Conservation (phyloP, 2,888 invertebrate genomes). For the Macaria liturata region DNA sequence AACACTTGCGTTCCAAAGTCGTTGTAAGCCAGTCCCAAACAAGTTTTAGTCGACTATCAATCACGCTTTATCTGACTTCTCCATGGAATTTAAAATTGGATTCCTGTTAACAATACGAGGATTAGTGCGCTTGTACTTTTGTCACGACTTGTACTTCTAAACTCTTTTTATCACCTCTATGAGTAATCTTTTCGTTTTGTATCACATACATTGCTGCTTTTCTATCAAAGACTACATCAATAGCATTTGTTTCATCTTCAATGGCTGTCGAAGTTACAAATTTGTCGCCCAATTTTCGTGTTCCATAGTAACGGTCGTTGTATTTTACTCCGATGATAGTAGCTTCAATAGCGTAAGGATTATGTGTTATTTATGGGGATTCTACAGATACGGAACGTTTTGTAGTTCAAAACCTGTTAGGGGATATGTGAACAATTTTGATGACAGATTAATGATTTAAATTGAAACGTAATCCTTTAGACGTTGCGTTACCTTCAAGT, state of each 20-base stretch:
- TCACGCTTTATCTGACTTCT: slow-evolving; percentile 73
- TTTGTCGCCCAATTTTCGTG: slow-evolving; percentile 16
- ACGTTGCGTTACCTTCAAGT: slow-evolving; percentile 6
- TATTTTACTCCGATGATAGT: slow-evolving; percentile 62
- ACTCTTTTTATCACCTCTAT: slow-evolving; percentile 15
- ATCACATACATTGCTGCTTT: slow-evolving; percentile 36
- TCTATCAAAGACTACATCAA: slow-evolving; percentile 1
- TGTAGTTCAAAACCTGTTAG: slow-evolving; percentile 47
- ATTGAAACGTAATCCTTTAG: slow-evolving; percentile 29
- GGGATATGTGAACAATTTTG: slow-evolving; percentile 42
- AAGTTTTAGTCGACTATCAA: slow-evolving; percentile 72
- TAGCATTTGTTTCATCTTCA: neutral
- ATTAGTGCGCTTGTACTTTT: slow-evolving; percentile 69
- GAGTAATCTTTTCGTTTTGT: slow-evolving; percentile 11
- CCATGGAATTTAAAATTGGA: slow-evolving; percentile 80
- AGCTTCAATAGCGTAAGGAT: slow-evolving; percentile 62
- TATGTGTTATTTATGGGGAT: slow-evolving; percentile 69
- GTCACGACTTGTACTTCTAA: slow-evolving; percentile 51
- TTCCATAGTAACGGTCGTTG: slow-evolving; percentile 41
- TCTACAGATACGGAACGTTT: slow-evolving; percentile 55
- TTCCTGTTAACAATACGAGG: slow-evolving; percentile 76
- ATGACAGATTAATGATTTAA: slow-evolving; percentile 44
- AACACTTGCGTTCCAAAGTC: slow-evolving; percentile 34
- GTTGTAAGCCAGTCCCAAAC: slow-evolving; percentile 51
- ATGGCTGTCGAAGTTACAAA: no score